These are phyloP conservation scores for Caenorhabditis sp. DNA, from an alignment of 2,888 invertebrate genomes.

Conservation along the genomic window DNA sequence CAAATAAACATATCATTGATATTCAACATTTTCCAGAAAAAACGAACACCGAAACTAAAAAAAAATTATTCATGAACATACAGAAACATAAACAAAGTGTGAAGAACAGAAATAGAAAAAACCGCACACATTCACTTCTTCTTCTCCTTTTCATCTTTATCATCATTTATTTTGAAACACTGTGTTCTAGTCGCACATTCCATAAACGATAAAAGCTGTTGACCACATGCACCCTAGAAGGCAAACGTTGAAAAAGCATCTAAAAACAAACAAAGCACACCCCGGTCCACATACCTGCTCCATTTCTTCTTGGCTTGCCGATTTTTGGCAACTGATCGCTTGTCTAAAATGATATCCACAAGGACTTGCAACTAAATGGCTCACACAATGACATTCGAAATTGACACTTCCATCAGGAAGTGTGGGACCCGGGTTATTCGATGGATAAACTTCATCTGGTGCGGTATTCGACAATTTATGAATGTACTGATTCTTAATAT, in stretches of 20 bases:
- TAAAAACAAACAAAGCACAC: background rate
- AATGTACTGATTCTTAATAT: conserved; percentile 26
- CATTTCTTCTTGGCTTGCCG: conserved; percentile 50
- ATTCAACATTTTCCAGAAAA: too few species aligned
- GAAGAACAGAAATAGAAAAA: background rate
- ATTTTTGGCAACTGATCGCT: conserved; percentile 67
- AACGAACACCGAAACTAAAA: background rate
- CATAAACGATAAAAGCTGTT: conserved; percentile 66
- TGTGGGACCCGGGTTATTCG: conserved; percentile 65
- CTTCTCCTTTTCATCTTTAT: background rate
- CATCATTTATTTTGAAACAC: conserved; percentile 53
- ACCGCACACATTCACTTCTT: background rate
- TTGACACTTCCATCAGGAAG: conserved; percentile 66
- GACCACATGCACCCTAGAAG: conserved; percentile 59
- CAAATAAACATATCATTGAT: too few species aligned
- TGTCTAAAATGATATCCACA: conserved; percentile 66
- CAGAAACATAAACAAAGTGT: background rate
- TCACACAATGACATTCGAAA: conserved; percentile 70
- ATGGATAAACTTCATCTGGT: conserved; percentile 59
- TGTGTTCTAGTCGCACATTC: conserved; percentile 62
- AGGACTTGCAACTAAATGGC: conserved; percentile 67
- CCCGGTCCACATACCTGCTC: too few species aligned
- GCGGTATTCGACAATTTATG: conserved; percentile 4
- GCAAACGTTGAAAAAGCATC: background rate
- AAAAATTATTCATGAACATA: background rate